Percentiles rank a stretch among this genome's conserved stretches.
Evolutionary conservation across 2,797 vertebrate species (phyloP).

Genomic region (Orestias chungarensis): DNA sequence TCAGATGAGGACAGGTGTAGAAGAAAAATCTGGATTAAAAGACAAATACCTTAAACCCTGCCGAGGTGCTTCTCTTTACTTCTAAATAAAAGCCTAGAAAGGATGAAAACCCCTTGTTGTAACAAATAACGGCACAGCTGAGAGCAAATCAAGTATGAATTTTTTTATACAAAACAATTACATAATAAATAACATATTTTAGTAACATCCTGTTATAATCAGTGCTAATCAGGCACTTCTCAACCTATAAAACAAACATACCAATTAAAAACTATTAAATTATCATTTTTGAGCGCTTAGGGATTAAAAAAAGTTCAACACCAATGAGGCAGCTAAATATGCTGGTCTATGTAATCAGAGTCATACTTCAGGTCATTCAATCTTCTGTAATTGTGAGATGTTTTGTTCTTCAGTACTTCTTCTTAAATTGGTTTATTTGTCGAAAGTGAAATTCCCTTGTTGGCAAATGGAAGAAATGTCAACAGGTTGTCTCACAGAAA

Average conservation of each 20-base stretch:
- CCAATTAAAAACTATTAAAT: no score
- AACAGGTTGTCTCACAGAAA: no score
- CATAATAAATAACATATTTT: no score
- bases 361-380: not conserved
- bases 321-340: not conserved
- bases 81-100: not conserved
- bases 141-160: no score
- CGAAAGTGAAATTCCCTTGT: no score
- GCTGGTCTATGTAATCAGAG: not conserved
- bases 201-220: no score
- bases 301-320: no score
- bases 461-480: no score
- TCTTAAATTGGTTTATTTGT: not conserved
- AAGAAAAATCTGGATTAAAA: not conserved
- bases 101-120: not conserved
- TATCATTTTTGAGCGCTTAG: no score
- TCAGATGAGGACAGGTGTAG: not conserved
- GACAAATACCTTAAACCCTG: not conserved
- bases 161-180: no score
- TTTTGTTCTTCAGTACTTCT: not conserved
- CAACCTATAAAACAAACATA: no score
- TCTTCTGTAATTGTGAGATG: not conserved
- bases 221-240: no score
- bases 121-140: not conserved
- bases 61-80: not conserved